These are phyloP conservation scores for Lucilia sericata DNA, from an alignment of 1,140 invertebrate genomes.

Conservation along the genomic window DNA sequence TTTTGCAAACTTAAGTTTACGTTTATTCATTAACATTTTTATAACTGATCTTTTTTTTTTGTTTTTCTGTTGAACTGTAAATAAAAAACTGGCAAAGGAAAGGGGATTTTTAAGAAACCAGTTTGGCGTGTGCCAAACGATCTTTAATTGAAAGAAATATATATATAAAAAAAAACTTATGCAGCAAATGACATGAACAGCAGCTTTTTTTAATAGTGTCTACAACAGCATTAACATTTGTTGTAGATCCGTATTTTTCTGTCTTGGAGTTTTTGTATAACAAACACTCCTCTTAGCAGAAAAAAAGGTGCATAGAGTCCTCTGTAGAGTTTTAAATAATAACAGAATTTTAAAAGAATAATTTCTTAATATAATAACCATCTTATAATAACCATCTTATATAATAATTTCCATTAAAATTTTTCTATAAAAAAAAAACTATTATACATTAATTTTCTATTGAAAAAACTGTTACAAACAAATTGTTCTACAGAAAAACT, in stretches of 20 bases:
- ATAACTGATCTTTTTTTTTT: background rate
- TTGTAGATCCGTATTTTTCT: background rate
- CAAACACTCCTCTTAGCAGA: background rate
- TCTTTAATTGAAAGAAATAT: slow-evolving; percentile 10
- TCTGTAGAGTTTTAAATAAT: background rate
- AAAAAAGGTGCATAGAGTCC: background rate
- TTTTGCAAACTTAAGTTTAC: background rate
- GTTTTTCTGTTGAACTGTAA: too few species aligned
- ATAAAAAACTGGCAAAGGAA: background rate
- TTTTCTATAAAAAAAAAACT: too few species aligned
- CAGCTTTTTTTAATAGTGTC: background rate
- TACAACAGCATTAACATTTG: background rate
- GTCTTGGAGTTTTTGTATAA: background rate
- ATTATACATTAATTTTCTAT: too few species aligned
- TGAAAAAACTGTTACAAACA: too few species aligned
- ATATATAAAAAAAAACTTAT: background rate
- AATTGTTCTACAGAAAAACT: too few species aligned
- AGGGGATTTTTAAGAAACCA: background rate
- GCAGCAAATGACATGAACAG: background rate
- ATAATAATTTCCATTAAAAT: too few species aligned
- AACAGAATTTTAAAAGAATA: too few species aligned
- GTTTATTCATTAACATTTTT: background rate
- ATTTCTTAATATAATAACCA: too few species aligned
- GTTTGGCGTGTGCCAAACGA: slow-evolving; percentile 39
- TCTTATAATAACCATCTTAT: too few species aligned